Conservation (phyloP, 1,140 invertebrate genomes). For the Charaxes varanes region DNA sequence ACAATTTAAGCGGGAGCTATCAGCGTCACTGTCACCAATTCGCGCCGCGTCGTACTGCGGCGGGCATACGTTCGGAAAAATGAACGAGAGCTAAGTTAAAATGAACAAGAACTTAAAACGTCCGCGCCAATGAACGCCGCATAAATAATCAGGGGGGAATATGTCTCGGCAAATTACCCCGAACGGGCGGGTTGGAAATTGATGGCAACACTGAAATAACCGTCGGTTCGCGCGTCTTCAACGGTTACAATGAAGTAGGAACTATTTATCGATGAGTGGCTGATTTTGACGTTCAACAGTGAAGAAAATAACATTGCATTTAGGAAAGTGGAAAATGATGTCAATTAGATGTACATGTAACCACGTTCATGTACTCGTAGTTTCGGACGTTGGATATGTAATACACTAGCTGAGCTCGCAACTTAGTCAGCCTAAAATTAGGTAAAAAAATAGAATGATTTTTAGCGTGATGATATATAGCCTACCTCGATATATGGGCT, state of each 20-base stretch:
- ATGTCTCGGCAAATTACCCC: conserved; percentile 45
- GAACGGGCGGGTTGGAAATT: conserved; percentile 38
- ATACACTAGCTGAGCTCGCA: too few relatives aligned
- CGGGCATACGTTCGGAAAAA: conserved; percentile 10
- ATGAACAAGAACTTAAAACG: conserved; percentile 17
- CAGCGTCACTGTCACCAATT: conserved; percentile 14
- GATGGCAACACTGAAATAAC: conserved; percentile 41
- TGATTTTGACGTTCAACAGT: too few relatives aligned
- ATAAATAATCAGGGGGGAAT: conserved; percentile 26
- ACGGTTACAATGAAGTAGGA: conserved; percentile 8
- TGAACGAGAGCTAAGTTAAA: conserved; percentile 12
- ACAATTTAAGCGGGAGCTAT: conserved; percentile 14
- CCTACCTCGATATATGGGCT: too few relatives aligned
- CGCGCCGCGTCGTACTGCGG: conserved; percentile 9
- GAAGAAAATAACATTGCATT: too few relatives aligned
- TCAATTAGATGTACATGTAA: too few relatives aligned
- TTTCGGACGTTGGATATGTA: too few relatives aligned
- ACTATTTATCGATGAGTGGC: conserved; percentile 16
- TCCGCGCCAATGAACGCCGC: conserved; percentile 21
- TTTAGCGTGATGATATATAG: too few relatives aligned
- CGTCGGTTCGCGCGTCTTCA: conserved; percentile 22
- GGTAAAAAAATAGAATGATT: too few relatives aligned
- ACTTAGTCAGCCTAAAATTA: too few relatives aligned
- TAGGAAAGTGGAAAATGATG: too few relatives aligned
- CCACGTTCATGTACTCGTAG: too few relatives aligned